A percentile compares a stretch with the other conserved stretches of the same genome.
Evolutionary conservation across 2,113 vertebrate genomes (phyloP).

Genomic region (Nansenia antarctica): DNA sequence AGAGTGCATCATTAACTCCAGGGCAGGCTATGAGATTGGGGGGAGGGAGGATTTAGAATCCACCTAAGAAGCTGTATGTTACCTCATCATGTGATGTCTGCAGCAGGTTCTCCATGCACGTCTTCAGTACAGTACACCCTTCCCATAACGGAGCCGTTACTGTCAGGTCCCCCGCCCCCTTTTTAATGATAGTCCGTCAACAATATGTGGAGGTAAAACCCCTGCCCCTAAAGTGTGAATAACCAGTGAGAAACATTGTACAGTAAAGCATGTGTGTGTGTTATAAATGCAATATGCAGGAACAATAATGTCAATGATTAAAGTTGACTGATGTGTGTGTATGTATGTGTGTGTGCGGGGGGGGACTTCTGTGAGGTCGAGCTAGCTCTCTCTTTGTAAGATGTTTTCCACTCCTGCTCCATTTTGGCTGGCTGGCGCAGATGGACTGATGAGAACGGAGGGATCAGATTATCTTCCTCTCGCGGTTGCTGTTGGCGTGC

Average conservation of each 20-base stretch:
- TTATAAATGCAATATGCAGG: background rate
- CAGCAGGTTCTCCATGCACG: too few species aligned
- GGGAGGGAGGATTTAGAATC: background rate
- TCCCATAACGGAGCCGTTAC: too few species aligned
- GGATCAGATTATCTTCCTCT: background rate
- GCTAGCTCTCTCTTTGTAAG: too few species aligned
- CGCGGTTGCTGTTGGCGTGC: slow-evolving; percentile 2
- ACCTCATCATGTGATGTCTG: too few species aligned
- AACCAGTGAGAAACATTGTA: too few species aligned
- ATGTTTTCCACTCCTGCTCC: too few species aligned
- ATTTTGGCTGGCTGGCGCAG: background rate
- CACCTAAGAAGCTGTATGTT: slow-evolving; percentile 20
- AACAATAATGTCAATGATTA: background rate
- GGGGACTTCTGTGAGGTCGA: background rate
- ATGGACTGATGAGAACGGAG: background rate
- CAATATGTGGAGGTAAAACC: too few species aligned
- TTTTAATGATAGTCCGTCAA: too few species aligned
- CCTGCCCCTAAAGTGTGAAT: too few species aligned
- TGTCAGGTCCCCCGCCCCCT: too few species aligned
- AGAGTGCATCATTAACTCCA: slow-evolving; percentile 49
- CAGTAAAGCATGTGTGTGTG: too few species aligned
- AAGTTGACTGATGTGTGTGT: background rate
- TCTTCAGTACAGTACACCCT: too few species aligned
- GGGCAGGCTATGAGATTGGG: slow-evolving; percentile 18
- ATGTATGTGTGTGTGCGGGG: background rate